Evolutionary conservation across 2,113 vertebrate genomes (phyloP).

Genomic region (Heptranchias perlo): DNA sequence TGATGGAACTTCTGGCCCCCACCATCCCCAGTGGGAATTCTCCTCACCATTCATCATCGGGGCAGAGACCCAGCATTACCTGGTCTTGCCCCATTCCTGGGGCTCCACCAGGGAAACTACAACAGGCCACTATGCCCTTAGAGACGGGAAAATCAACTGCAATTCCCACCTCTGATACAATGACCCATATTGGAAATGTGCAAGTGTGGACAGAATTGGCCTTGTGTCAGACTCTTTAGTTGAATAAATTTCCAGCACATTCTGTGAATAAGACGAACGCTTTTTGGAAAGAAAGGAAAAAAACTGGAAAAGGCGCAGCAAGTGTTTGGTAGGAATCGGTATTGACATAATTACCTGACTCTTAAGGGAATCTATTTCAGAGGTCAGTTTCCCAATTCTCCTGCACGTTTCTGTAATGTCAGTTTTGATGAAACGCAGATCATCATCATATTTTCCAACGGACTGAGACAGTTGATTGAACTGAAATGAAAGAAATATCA

Average conservation of each 20-base stretch:
- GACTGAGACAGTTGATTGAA: conserved; percentile 63
- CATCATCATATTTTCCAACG: conserved; percentile 60
- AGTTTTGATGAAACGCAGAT: conserved; percentile 58
- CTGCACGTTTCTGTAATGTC: conserved; percentile 62
- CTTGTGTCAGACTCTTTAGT: neutral
- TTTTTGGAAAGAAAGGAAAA: neutral
- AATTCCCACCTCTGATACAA: neutral
- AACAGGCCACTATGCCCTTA: neutral
- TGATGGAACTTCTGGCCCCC: neutral
- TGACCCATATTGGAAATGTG: neutral
- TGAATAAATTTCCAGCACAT: neutral
- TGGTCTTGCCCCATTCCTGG: neutral
- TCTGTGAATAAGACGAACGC: neutral
- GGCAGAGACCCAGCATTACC: neutral
- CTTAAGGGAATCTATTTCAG: conserved; percentile 63
- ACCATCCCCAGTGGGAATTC: neutral
- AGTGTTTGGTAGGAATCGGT: neutral
- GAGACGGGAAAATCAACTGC: neutral
- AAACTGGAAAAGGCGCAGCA: neutral
- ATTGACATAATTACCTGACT: conserved; percentile 52
- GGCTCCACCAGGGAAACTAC: neutral
- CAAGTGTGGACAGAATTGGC: neutral
- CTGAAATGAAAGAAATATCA: conserved; percentile 45
- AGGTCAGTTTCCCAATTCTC: conserved; percentile 61
- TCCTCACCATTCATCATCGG: neutral